A percentile compares a stretch with the other conserved stretches of the same genome.
Conservation (phyloP, 2,797 vertebrate species). For the Hoplostethus atlanticus region DNA sequence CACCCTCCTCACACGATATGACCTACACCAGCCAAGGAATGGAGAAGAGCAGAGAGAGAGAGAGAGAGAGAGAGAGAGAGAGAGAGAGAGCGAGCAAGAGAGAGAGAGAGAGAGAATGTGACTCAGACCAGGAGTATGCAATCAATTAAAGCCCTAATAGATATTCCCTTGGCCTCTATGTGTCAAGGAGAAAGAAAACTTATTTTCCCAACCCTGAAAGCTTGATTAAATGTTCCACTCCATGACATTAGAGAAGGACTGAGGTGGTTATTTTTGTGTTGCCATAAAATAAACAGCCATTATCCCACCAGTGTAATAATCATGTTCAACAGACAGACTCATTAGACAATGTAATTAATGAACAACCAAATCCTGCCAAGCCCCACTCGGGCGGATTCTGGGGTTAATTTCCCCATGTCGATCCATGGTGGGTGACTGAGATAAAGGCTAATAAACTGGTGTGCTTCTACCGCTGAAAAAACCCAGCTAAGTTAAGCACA, state of each 20-base stretch:
- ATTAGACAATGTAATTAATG: constrained; percentile 82
- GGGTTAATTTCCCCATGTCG: constrained; percentile 71
- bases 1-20: constrained; percentile 46
- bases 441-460: constrained; percentile 75
- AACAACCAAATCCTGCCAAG: constrained; percentile 79
- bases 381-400: constrained; percentile 65
- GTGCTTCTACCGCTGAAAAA: constrained; percentile 43
- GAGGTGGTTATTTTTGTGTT: constrained; percentile 55
- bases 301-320: constrained; percentile 76
- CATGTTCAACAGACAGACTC: constrained; percentile 77
- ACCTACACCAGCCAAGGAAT: constrained; percentile 34
- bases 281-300: constrained; percentile 76
- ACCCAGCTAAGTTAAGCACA: constrained; percentile 10
- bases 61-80: constrained; percentile 1
- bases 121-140: constrained; percentile 67
- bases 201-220: constrained; percentile 61
- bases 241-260: constrained; percentile 55
- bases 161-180: constrained; percentile 58
- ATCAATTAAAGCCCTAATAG: constrained; percentile 74
- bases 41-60: constrained; percentile 21
- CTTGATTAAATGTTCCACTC: constrained; percentile 64
- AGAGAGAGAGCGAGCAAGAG: constrained; percentile 49
- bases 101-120: constrained; percentile 67
- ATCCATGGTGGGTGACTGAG: constrained; percentile 65
- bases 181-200: constrained; percentile 69